A percentile compares a stretch with the other conserved stretches of the same genome.
phyloP scores from a whole-genome alignment of 2,797 vertebrate species.

The Synaphobranchus kaupii region DNA sequence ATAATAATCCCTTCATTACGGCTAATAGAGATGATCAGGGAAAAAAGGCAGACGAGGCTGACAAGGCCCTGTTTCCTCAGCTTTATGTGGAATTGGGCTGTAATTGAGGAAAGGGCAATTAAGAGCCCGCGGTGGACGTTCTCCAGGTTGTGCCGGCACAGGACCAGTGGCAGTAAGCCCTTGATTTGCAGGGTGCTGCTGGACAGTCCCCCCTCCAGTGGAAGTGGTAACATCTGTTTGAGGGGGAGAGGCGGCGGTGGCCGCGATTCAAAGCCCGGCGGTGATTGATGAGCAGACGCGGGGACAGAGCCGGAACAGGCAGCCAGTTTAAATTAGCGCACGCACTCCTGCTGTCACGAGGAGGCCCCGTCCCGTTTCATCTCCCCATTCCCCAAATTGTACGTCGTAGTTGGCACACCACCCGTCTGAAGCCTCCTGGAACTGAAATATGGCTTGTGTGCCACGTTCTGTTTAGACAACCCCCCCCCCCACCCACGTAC shows the following conservation, averaged over 20 bases:
- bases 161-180: neutral
- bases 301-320: constrained; percentile 6
- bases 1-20: constrained; percentile 41
- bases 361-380: constrained; percentile 13
- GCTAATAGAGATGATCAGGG: constrained; percentile 30
- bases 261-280: constrained; percentile 10
- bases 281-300: constrained; percentile 27
- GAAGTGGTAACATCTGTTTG: constrained; percentile 27
- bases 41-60: constrained; percentile 42
- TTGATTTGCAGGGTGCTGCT: constrained; percentile 8
- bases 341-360: constrained; percentile 20
- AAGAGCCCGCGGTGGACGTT: constrained; percentile 42
- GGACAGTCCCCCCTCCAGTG: neutral
- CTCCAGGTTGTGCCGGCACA: constrained; percentile 40
- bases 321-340: constrained; percentile 28
- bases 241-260: neutral
- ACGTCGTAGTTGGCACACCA: constrained; percentile 9
- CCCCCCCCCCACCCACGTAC: neutral
- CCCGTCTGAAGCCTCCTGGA: constrained; percentile 7
- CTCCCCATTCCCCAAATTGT: neutral
- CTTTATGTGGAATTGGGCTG: constrained; percentile 53
- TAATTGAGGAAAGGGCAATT: constrained; percentile 39
- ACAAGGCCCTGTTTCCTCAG: constrained; percentile 53
- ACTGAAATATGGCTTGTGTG: constrained; percentile 20
- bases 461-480: neutral